These are phyloP conservation scores for Squalus acanthias DNA, from an alignment of 2,797 vertebrate species.

Conservation along the genomic window DNA sequence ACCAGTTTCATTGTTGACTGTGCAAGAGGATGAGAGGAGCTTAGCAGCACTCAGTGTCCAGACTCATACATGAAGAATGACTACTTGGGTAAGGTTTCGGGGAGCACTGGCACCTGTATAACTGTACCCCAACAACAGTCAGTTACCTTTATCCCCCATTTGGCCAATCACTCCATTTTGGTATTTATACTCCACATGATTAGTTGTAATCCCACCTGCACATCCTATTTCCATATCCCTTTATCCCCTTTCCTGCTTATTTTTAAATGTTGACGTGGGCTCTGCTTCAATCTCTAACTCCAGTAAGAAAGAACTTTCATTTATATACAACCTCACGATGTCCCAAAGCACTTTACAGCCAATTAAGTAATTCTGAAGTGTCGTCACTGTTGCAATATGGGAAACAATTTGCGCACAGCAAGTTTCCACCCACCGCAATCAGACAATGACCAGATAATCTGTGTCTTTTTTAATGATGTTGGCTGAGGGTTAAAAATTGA, in stretches of 20 bases:
- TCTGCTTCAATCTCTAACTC: background rate
- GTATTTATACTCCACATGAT: background rate
- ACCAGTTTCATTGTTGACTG: background rate
- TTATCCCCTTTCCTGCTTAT: background rate
- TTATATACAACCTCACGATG: background rate
- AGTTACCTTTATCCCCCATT: background rate
- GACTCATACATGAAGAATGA: too few species aligned
- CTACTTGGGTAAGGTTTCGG: too few species aligned
- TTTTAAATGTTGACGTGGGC: background rate
- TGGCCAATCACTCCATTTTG: background rate
- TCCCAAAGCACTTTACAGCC: background rate
- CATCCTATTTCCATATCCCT: background rate
- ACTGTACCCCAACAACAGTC: background rate
- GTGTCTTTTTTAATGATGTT: background rate
- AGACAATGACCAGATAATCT: background rate
- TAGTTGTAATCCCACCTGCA: background rate
- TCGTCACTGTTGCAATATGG: background rate
- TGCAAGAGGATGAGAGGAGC: background rate
- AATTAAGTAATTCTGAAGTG: background rate
- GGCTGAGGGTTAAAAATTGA: background rate
- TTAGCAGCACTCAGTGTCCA: background rate
- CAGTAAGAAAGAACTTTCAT: background rate
- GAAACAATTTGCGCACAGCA: background rate
- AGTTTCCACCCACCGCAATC: background rate
- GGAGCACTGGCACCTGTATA: background rate